Base-by-base conservation (phyloP, 2,888 invertebrate genomes). In the Sesia bembeciformis region DNA sequence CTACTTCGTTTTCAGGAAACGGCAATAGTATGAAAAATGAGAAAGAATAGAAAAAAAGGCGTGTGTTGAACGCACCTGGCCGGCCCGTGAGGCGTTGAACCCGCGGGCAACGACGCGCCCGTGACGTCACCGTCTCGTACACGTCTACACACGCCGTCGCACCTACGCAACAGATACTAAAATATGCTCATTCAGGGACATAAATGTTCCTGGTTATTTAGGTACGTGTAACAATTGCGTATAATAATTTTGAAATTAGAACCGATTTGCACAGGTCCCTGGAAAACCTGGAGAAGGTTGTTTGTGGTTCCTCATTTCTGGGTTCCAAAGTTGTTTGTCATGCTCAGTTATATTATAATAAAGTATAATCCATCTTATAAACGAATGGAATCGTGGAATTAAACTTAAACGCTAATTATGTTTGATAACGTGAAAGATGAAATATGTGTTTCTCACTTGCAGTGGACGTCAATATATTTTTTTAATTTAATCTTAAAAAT, bases 121-220 rank as follows among this genome's bases (percentile, higher is more conserved):
- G 84, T 85, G 84, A 84, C 84, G 84, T 86, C 81, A 81, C 58
- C 64, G 78, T 76, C 78, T 78, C 76, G 74, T 67, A 69, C 68
- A 62, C 69, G 78, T 79, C 80, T 79, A 66, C 68, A 66, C 67
- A 64, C 68, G 68, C 66, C 72, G 66, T 67, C 70, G 74, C 72
- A 64, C 76, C 73, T 70, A 76, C 76, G 70, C 72, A 68, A 64
- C 60, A 49, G 52, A 39, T 40, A 40, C 52, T 52, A 52, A 52
- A 62, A 61, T 61, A 65, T 63, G 61, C 58, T 65, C 65, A 66
- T 68, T 64, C 63, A 64, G 62, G 66, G 65, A 61, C 67, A 65
- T 58, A 62, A 65, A 57, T 60, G 63, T 70, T 67, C 68, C 66
- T 65, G 66, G 58, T 62, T 58, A 39, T 50, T 50, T 50, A 50